These are phyloP conservation scores for Idaea straminata DNA, from an alignment of 2,888 invertebrate species.

Conservation along the genomic window DNA sequence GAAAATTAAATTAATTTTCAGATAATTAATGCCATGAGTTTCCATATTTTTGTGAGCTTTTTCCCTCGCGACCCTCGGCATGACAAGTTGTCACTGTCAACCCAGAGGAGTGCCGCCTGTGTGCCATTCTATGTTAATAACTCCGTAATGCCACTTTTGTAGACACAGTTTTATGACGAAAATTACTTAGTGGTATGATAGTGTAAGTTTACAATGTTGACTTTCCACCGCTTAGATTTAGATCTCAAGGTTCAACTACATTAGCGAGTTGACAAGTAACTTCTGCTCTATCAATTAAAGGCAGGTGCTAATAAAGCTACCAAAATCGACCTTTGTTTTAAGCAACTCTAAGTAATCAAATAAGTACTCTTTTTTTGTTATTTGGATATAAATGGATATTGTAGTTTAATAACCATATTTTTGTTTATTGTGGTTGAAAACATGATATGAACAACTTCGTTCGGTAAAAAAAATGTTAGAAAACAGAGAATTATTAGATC, in stretches of 20 bases:
- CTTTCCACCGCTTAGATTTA: neutral
- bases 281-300: neutral
- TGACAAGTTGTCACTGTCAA: conserved; percentile 36
- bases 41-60: conserved; percentile 43
- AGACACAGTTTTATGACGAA: conserved; percentile 20
- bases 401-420: too few relatives aligned
- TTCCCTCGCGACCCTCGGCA: conserved; percentile 40
- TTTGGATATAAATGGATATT: too few relatives aligned
- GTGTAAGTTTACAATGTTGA: neutral
- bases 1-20: conserved; percentile 30
- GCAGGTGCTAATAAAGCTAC: too few relatives aligned
- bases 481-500: too few relatives aligned
- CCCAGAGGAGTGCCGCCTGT: conserved; percentile 47
- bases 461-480: too few relatives aligned
- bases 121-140: conserved; percentile 45
- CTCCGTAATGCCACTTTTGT: conserved; percentile 41
- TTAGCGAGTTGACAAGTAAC: neutral
- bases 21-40: conserved; percentile 52
- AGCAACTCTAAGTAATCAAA: too few relatives aligned
- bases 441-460: too few relatives aligned
- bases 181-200: conserved; percentile 6
- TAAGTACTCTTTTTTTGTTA: too few relatives aligned
- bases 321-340: too few relatives aligned
- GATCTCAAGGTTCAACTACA: neutral
- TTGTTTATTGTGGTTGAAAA: too few relatives aligned